phyloP scores from a whole-genome alignment of 2,888 invertebrate genomes.

The Caenorhabditis sp. region DNA sequence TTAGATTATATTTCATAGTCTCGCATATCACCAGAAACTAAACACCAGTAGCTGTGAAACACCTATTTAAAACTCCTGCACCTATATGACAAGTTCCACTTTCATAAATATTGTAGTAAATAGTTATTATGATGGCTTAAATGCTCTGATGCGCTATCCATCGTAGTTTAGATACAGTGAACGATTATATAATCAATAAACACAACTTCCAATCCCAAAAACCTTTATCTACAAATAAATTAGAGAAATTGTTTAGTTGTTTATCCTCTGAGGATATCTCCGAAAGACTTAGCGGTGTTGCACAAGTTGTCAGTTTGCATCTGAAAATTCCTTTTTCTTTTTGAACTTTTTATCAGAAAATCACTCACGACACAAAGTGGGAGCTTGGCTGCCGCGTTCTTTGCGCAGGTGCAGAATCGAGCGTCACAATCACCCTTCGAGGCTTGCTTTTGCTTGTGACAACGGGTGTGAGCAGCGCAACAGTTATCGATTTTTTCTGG shows the following conservation, averaged over 20 bases:
- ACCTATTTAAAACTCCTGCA: too few species aligned
- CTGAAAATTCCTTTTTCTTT: conserved; percentile 10
- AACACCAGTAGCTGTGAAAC: too few species aligned
- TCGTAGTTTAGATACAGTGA: too few species aligned
- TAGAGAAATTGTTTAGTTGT: conserved; percentile 14
- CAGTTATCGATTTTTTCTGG: conserved; percentile 33
- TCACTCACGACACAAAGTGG: conserved; percentile 23
- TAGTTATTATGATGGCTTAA: too few species aligned
- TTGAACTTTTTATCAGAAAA: conserved; percentile 3
- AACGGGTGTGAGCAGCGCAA: conserved; percentile 29
- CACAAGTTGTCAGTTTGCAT: conserved; percentile 41
- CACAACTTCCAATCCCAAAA: too few species aligned
- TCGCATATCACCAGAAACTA: too few species aligned
- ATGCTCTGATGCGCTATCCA: too few species aligned
- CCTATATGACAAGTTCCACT: too few species aligned
- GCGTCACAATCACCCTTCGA: conserved; percentile 25
- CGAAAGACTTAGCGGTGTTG: conserved; percentile 34
- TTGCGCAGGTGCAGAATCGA: conserved; percentile 34
- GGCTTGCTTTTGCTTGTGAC: conserved; percentile 25
- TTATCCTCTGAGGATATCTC: conserved; percentile 9
- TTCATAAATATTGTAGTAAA: too few species aligned
- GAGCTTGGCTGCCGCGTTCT: conserved; percentile 19
- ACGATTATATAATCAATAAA: too few species aligned
- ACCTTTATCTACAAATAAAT: neutral
- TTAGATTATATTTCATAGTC: too few species aligned